A percentile compares a stretch with the other conserved stretches of the same genome.
These are phyloP conservation scores for Caenorhabditis drosophilae DNA, from an alignment of 2,888 invertebrate species.

Conservation along the genomic window DNA sequence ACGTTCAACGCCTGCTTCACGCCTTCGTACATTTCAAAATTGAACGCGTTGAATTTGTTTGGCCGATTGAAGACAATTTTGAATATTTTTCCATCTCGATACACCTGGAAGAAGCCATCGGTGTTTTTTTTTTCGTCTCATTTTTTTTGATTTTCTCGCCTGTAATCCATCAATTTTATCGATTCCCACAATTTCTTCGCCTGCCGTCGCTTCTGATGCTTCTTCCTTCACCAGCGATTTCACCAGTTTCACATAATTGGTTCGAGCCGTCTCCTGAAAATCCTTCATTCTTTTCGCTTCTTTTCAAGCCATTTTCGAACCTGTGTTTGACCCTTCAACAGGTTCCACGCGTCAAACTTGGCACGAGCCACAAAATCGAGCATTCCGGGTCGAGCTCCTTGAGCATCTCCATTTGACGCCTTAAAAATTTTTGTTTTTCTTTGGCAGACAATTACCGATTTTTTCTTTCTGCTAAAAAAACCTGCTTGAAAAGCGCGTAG, in stretches of 20 bases:
- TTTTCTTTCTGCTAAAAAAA: slow-evolving; percentile 63
- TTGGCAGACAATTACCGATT: too few species aligned
- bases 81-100: slow-evolving; percentile 60
- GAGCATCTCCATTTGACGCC: slow-evolving; percentile 71
- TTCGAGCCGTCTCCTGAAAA: slow-evolving; percentile 72
- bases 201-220: slow-evolving; percentile 41
- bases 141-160: too few species aligned
- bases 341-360: slow-evolving; percentile 75
- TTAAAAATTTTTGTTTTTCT: too few species aligned
- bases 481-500: slow-evolving; percentile 75
- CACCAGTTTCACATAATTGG: slow-evolving; percentile 72
- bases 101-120: too few species aligned
- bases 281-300: too few species aligned
- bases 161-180: slow-evolving; percentile 35
- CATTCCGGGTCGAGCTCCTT: slow-evolving; percentile 73
- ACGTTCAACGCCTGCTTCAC: slow-evolving; percentile 46
- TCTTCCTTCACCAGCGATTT: slow-evolving; percentile 66
- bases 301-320: too few species aligned
- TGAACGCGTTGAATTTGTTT: slow-evolving; percentile 64
- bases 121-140: too few species aligned
- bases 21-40: slow-evolving; percentile 62
- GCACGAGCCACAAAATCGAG: slow-evolving; percentile 74
- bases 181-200: slow-evolving; percentile 43
- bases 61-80: slow-evolving; percentile 62
- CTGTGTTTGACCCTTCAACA: slow-evolving; percentile 72